Percentiles rank a stretch among this genome's conserved stretches.
Evolutionary conservation across 1,140 invertebrate genomes (phyloP).

Genomic region (Lineus longissimus): DNA sequence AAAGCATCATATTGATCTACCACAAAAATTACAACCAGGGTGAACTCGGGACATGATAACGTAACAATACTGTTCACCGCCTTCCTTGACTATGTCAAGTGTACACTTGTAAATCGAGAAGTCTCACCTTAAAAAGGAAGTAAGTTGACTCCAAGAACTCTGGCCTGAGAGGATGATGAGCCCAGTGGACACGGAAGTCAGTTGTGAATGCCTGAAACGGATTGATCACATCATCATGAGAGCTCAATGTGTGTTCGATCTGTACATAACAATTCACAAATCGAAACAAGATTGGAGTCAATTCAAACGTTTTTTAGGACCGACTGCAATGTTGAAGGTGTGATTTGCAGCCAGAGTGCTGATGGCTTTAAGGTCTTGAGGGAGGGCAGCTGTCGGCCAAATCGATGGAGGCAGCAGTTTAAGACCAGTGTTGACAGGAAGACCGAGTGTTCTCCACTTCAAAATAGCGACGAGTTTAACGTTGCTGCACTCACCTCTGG

Average conservation of each 20-base stretch:
- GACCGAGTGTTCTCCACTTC: too few species aligned
- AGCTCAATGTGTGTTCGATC: too few species aligned
- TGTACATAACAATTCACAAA: too few species aligned
- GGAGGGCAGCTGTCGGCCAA: too few species aligned
- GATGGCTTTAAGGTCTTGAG: too few species aligned
- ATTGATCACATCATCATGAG: constrained; percentile 53
- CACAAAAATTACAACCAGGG: neutral
- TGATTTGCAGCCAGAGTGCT: too few species aligned
- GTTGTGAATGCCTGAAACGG: constrained; percentile 66
- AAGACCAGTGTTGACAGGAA: too few species aligned
- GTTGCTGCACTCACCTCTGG: constrained; percentile 68
- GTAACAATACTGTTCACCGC: neutral
- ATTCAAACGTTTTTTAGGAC: too few species aligned
- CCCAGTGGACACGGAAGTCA: constrained; percentile 85
- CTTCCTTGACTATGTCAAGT: neutral
- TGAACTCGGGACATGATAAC: neutral
- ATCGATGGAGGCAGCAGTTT: too few species aligned
- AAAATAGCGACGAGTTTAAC: too few species aligned
- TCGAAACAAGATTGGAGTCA: too few species aligned
- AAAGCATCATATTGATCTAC: neutral
- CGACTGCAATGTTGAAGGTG: too few species aligned
- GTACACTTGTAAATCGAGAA: neutral
- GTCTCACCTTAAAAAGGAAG: constrained; percentile 74
- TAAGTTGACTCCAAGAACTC: constrained; percentile 99
- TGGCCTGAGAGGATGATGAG: constrained; percentile 91